phyloP scores from a whole-genome alignment of 2,113 vertebrate species.

The Thalassoma bifasciatum region DNA sequence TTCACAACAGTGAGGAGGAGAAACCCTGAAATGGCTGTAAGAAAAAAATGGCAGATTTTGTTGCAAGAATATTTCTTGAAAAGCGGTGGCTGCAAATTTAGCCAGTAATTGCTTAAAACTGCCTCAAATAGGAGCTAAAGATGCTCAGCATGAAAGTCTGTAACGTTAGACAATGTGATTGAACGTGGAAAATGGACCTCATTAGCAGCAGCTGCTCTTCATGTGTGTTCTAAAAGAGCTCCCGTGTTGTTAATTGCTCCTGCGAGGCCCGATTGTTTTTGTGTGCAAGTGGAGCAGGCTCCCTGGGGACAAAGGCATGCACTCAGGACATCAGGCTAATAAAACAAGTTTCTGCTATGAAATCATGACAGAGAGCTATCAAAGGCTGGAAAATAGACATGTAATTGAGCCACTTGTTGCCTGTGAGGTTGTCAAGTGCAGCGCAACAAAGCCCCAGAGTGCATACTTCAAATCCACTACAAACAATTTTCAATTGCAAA shows the following conservation, averaged over 20 bases:
- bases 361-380: neutral
- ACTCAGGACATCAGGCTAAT: slow-evolving; percentile 19
- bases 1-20: slow-evolving; percentile 46
- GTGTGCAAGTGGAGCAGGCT: slow-evolving; percentile 29
- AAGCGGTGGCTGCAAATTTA: slow-evolving; percentile 1
- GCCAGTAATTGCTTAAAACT: neutral
- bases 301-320: slow-evolving; percentile 8
- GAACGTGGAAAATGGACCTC: slow-evolving; percentile 14
- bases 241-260: slow-evolving; percentile 57
- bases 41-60: slow-evolving; percentile 20
- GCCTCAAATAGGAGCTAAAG: neutral
- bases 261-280: slow-evolving; percentile 36
- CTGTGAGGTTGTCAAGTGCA: neutral
- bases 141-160: neutral
- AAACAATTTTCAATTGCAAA: neutral
- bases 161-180: neutral
- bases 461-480: neutral
- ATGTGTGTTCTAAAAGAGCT: slow-evolving; percentile 27
- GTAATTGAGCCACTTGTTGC: slow-evolving; percentile 10
- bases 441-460: neutral
- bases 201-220: slow-evolving; percentile 19
- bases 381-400: slow-evolving; percentile 13
- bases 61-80: neutral
- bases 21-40: slow-evolving; percentile 27
- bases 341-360: slow-evolving; percentile 6